Conservation (phyloP, 2,888 invertebrate genomes). For the Villa cingulata region DNA sequence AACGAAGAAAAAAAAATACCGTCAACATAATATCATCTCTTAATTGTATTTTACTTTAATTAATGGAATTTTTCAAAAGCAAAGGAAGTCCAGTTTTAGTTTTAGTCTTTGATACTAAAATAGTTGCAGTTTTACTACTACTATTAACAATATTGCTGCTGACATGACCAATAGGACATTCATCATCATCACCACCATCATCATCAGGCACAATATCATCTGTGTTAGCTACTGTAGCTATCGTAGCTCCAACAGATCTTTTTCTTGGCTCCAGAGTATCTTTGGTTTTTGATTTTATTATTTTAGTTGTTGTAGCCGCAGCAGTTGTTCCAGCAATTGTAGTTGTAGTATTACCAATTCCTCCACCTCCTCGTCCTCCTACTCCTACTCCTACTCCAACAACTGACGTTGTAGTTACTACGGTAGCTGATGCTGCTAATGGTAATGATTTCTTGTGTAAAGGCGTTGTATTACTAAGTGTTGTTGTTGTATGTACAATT, state of each 20-base stretch:
- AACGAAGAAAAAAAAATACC: no score
- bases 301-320: background rate
- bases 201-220: background rate
- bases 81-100: slow-evolving; percentile 37
- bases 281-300: background rate
- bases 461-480: slow-evolving; percentile 5
- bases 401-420: background rate
- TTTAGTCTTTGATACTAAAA: slow-evolving; percentile 37
- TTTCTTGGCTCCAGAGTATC: background rate
- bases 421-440: background rate
- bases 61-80: slow-evolving; percentile 36
- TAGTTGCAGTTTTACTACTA: slow-evolving; percentile 34
- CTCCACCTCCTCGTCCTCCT: background rate
- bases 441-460: slow-evolving; percentile 9
- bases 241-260: background rate
- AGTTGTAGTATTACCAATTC: no score
- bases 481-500: slow-evolving; percentile 11
- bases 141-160: slow-evolving; percentile 12
- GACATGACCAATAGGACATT: slow-evolving; percentile 2
- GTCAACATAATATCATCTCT: no score
- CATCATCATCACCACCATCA: slow-evolving; percentile 5
- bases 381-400: background rate
- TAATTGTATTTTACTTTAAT: slow-evolving; percentile 19
- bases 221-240: background rate
- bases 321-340: background rate